Percentiles rank a stretch among this genome's conserved stretches.
These are phyloP conservation scores for Scolopax bukidnonensis DNA, from an alignment of 2,797 vertebrate genomes.

Conservation along the genomic window DNA sequence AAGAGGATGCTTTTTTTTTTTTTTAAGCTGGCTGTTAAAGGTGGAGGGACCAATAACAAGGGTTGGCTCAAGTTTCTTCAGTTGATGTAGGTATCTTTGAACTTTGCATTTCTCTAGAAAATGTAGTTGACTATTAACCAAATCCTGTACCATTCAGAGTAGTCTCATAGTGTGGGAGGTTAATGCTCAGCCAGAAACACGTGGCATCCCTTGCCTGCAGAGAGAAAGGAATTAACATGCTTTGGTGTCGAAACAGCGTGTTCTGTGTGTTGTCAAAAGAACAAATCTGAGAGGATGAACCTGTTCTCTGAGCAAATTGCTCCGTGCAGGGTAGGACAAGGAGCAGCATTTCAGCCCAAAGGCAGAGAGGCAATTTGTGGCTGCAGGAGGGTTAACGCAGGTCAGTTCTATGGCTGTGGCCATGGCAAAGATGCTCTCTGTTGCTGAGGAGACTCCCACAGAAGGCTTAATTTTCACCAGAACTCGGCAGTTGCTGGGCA, in stretches of 20 bases:
- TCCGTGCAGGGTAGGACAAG: rapidly evolving
- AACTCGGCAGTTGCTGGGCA: background rate
- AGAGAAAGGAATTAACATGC: rapidly evolving
- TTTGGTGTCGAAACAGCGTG: background rate
- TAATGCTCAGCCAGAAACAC: background rate
- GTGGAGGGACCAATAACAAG: background rate
- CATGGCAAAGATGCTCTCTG: rapidly evolving
- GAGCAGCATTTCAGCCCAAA: rapidly evolving
- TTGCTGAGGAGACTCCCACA: background rate
- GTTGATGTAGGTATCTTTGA: background rate
- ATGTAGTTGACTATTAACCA: slow-evolving; percentile 34
- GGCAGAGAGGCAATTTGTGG: rapidly evolving
- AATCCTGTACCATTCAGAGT: background rate
- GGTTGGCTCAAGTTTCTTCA: background rate
- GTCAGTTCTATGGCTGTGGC: rapidly evolving
- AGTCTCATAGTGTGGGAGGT: rapidly evolving
- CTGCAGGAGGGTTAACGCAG: background rate
- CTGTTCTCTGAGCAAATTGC: background rate
- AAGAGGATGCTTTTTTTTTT: background rate
- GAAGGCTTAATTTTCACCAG: rapidly evolving
- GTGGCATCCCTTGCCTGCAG: rapidly evolving
- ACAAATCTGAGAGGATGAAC: background rate
- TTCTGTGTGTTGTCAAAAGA: rapidly evolving
- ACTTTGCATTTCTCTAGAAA: background rate
- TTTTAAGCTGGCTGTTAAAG: background rate